Conservation (phyloP, 2,113 vertebrate genomes). For the Pionites leucogaster region DNA sequence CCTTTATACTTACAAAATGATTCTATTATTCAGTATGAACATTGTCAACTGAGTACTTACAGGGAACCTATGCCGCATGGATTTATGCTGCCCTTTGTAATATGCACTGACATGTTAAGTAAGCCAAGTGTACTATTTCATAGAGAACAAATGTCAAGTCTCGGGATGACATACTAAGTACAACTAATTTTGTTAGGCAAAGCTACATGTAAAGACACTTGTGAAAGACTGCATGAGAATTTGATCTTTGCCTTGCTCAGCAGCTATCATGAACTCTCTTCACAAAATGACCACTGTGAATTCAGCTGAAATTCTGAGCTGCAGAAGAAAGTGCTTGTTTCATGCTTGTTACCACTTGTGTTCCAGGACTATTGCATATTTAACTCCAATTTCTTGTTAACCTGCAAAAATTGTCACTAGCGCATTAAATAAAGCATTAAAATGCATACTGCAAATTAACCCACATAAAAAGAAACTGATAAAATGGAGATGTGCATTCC, state of each 20-base stretch:
- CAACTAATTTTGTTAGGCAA: not conserved
- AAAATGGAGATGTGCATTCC: not conserved
- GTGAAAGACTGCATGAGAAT: not conserved
- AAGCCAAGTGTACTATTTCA: not conserved
- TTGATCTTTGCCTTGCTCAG: not conserved
- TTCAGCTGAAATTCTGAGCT: not conserved
- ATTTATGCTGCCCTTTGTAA: not conserved
- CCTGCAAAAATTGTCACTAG: not conserved
- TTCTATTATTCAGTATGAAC: not conserved
- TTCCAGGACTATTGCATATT: not conserved
- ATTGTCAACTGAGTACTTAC: not conserved
- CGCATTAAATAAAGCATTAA: not conserved
- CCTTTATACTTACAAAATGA: not conserved
- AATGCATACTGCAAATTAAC: not conserved
- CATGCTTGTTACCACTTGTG: not conserved
- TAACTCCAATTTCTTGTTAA: not conserved
- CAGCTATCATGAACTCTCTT: not conserved
- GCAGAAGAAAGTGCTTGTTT: not conserved
- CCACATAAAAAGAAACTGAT: not conserved
- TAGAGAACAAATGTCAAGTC: not conserved
- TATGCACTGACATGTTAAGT: not conserved
- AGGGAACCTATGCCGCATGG: not conserved
- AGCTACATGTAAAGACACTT: not conserved
- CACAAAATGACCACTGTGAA: not conserved
- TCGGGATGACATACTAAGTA: not conserved